These are phyloP conservation scores for Meliscaeva auricollis DNA, from an alignment of 2,888 invertebrate species.

Conservation along the genomic window DNA sequence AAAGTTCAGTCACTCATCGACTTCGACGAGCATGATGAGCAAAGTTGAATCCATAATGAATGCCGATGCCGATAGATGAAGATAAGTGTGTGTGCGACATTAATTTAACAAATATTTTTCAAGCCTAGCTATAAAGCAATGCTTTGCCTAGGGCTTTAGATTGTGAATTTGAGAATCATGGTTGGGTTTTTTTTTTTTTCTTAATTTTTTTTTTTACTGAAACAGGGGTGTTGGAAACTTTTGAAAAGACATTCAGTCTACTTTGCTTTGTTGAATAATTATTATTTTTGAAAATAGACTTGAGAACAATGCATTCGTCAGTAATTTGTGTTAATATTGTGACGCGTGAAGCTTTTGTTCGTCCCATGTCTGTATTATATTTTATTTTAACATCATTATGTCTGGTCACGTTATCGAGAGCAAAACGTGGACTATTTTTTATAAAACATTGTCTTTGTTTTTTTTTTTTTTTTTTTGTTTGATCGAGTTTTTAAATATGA, in stretches of 20 bases:
- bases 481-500: too few relatives aligned
- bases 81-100: constrained; percentile 66
- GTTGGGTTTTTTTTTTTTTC: background rate
- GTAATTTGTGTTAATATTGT: constrained; percentile 14
- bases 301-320: constrained; percentile 13
- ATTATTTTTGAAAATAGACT: background rate
- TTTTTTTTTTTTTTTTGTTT: too few relatives aligned
- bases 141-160: constrained; percentile 15
- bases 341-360: background rate
- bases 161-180: background rate
- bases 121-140: constrained; percentile 10
- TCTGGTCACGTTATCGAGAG: constrained; percentile 26
- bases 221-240: constrained; percentile 13
- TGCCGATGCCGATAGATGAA: constrained; percentile 56
- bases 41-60: constrained; percentile 61
- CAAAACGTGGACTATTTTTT: background rate
- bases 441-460: background rate
- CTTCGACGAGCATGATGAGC: constrained; percentile 49
- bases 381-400: background rate
- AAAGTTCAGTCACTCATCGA: constrained; percentile 73
- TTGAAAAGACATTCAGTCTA: constrained; percentile 38
- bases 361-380: background rate
- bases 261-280: constrained; percentile 10
- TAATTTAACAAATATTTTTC: constrained; percentile 45
- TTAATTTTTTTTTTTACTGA: background rate